Percentiles rank a stretch among this genome's conserved stretches.
These are phyloP conservation scores for Scortum barcoo DNA, from an alignment of 2,113 vertebrate genomes.

Conservation along the genomic window DNA sequence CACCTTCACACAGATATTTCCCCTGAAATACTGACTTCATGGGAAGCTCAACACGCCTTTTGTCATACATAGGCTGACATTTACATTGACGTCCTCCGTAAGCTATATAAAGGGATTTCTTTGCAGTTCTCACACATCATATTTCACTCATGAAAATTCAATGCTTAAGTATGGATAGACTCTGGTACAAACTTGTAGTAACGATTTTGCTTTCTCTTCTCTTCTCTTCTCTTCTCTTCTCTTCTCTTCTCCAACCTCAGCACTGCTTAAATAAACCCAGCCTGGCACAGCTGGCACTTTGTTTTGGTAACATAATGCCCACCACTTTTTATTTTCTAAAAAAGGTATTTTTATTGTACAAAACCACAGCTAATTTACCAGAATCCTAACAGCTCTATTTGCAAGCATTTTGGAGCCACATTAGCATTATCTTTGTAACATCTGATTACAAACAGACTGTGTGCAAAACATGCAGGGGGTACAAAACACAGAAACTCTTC, in stretches of 20 bases:
- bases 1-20: background rate
- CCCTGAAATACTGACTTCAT: background rate
- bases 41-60: background rate
- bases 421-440: slow-evolving; percentile 3
- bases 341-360: slow-evolving; percentile 1
- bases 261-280: background rate
- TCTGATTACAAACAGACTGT: background rate
- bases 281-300: slow-evolving; percentile 22
- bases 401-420: background rate
- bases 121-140: background rate
- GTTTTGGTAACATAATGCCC: slow-evolving; percentile 1
- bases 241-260: background rate
- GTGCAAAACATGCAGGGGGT: background rate
- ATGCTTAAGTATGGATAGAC: background rate
- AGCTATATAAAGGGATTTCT: background rate
- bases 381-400: background rate
- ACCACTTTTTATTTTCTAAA: background rate
- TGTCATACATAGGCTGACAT: background rate
- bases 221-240: background rate
- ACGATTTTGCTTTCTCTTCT: background rate
- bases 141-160: background rate
- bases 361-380: slow-evolving; percentile 5
- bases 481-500: background rate
- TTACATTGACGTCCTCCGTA: background rate
- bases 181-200: background rate